Percentiles rank a stretch among this genome's conserved stretches.
These are phyloP conservation scores for Brachionus rubens DNA, from an alignment of 1,140 invertebrate species.

Conservation along the genomic window DNA sequence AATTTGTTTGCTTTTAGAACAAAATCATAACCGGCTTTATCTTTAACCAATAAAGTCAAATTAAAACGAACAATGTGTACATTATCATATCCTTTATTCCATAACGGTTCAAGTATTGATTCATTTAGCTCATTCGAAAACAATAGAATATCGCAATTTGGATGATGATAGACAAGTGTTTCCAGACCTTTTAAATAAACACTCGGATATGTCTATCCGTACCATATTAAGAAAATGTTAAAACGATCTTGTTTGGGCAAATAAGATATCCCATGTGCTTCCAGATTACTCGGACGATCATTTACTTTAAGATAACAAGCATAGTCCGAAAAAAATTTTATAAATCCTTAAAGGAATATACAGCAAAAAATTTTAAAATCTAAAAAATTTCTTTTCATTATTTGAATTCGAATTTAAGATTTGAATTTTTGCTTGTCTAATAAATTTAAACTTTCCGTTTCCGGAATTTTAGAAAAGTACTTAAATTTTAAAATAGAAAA, in stretches of 20 bases:
- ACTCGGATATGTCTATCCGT: neutral
- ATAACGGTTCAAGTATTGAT: neutral
- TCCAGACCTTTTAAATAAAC: neutral
- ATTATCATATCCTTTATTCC: neutral
- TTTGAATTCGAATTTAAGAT: no score
- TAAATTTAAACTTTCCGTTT: no score
- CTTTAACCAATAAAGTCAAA: neutral
- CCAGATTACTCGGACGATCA: no score
- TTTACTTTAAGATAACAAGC: no score
- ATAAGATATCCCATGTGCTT: neutral
- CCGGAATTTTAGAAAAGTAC: no score
- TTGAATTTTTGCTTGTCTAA: no score
- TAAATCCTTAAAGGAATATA: no score
- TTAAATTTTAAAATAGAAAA: no score
- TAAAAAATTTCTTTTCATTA: no score
- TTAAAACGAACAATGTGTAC: neutral
- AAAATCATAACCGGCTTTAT: neutral
- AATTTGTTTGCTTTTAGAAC: neutral
- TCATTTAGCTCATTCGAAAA: neutral
- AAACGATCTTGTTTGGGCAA: neutral
- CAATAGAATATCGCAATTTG: neutral
- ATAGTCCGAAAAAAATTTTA: no score
- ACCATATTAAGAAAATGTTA: neutral
- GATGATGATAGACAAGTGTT: neutral
- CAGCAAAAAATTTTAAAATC: no score